These are phyloP conservation scores for Spicauda simplicius DNA, from an alignment of 2,888 invertebrate genomes.

Conservation along the genomic window DNA sequence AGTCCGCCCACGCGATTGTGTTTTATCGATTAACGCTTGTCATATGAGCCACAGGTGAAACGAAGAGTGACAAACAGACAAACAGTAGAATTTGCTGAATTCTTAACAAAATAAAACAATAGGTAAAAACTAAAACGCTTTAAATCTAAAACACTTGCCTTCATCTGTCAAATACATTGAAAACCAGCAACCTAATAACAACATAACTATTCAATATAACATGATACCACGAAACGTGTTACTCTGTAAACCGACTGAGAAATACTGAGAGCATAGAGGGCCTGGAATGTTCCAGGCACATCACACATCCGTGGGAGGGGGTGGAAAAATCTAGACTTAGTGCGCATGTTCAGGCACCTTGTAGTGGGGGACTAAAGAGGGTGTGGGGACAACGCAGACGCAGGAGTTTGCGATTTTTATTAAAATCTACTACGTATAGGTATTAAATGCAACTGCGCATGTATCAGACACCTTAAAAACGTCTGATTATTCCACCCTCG, in stretches of 20 bases:
- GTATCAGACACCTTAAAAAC: not conserved
- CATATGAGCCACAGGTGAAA: no score
- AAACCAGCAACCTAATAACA: no score
- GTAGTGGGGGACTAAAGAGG: not conserved
- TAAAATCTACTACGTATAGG: not conserved
- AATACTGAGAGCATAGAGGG: not conserved
- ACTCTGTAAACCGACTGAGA: not conserved
- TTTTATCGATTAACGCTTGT: conserved; percentile 9
- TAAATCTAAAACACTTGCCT: no score
- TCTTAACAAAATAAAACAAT: no score
- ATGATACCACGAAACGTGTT: conserved; percentile 2
- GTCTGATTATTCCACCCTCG: no score
- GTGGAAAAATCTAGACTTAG: not conserved
- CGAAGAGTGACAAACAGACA: no score
- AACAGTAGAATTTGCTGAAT: no score
- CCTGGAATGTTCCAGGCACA: not conserved
- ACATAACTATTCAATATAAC: no score
- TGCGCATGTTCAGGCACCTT: not conserved
- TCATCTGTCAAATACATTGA: no score
- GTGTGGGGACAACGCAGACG: not conserved
- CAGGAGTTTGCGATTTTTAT: not conserved
- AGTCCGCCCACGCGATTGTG: no score
- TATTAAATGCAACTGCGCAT: not conserved
- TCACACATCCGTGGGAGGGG: not conserved
- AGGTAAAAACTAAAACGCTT: no score